Evolutionary conservation across 2,888 invertebrate species (phyloP).

Genomic region (Scelioninae gen. 1): DNA sequence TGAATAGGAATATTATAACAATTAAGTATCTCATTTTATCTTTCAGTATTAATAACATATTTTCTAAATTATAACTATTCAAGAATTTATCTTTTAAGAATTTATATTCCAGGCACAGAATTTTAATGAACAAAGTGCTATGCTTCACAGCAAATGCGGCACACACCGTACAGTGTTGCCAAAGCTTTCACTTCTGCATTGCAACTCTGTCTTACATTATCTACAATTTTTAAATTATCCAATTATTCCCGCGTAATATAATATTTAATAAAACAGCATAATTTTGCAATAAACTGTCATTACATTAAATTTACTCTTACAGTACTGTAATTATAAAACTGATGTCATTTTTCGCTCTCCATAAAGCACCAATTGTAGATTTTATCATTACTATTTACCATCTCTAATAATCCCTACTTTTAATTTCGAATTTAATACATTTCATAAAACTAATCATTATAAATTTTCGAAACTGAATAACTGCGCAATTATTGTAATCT

Average conservation of each 20-base stretch:
- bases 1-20: too few species aligned
- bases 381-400: too few species aligned
- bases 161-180: constrained; percentile 65
- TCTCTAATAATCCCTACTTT: too few species aligned
- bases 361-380: too few species aligned
- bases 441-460: too few species aligned
- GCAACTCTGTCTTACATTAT: constrained; percentile 60
- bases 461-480: too few species aligned
- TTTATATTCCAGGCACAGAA: constrained; percentile 52
- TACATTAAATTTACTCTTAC: too few species aligned
- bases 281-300: constrained; percentile 9
- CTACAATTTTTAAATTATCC: constrained; percentile 47
- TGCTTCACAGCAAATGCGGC: constrained; percentile 60
- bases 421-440: too few species aligned
- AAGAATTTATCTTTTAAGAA: constrained; percentile 42
- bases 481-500: too few species aligned
- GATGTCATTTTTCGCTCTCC: too few species aligned
- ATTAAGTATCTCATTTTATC: too few species aligned
- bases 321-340: too few species aligned
- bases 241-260: constrained; percentile 36
- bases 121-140: constrained; percentile 65
- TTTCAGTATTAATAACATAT: background rate
- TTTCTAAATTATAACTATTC: constrained; percentile 22
- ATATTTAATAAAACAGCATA: background rate
- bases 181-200: constrained; percentile 56